Evolutionary conservation across 1,140 invertebrate species (phyloP).

Genomic region (Cryptotermes secundus): DNA sequence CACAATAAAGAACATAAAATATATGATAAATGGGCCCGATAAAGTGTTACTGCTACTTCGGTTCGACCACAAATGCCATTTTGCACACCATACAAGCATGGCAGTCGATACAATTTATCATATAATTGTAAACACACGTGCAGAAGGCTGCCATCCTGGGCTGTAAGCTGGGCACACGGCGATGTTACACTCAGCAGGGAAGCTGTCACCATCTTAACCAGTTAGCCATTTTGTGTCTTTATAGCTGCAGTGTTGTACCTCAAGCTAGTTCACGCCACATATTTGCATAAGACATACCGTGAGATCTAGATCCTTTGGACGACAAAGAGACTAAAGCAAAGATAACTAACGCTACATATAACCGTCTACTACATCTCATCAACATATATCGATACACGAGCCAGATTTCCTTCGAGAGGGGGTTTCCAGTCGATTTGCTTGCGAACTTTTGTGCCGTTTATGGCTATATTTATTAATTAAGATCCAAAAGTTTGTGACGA

Average conservation of each 20-base stretch:
- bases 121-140: neutral
- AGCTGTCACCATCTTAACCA: conserved; percentile 15
- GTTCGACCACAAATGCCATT: neutral
- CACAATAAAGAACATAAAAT: too few relatives aligned
- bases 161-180: neutral
- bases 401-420: too few relatives aligned
- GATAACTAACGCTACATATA: neutral
- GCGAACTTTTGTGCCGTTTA: too few relatives aligned
- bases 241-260: conserved; percentile 15
- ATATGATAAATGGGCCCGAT: too few relatives aligned
- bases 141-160: neutral
- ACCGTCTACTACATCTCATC: neutral
- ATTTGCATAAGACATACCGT: conserved; percentile 10
- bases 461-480: too few relatives aligned
- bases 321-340: neutral
- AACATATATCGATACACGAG: neutral
- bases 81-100: neutral
- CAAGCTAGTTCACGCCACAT: neutral
- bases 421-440: too few relatives aligned
- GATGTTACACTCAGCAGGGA: neutral
- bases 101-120: conserved; percentile 8
- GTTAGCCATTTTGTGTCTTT: conserved; percentile 19
- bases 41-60: too few relatives aligned
- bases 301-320: neutral
- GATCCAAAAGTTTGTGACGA: too few relatives aligned